Percentiles rank a stretch among this genome's conserved stretches.
Evolutionary conservation across 2,888 invertebrate genomes (phyloP).

Genomic region (Beris morrisii): DNA sequence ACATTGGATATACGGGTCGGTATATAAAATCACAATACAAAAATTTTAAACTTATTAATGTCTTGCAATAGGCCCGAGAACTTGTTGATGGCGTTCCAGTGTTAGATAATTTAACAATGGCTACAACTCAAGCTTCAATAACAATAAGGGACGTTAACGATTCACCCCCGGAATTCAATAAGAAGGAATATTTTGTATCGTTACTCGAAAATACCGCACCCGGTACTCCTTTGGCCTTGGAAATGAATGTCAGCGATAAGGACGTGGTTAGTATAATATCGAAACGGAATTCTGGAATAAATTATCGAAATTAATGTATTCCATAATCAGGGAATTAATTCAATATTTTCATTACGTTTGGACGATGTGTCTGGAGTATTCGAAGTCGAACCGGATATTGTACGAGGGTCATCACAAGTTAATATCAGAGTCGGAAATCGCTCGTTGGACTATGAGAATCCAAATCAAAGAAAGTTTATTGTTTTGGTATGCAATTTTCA

Average conservation of each 20-base stretch:
- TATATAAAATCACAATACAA: neutral
- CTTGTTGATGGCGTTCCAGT: slow-evolving; percentile 71
- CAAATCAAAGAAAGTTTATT: slow-evolving; percentile 88
- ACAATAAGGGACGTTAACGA: slow-evolving; percentile 89
- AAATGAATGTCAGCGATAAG: slow-evolving; percentile 83
- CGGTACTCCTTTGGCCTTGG: slow-evolving; percentile 79
- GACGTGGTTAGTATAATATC: slow-evolving; percentile 68
- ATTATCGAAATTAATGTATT: slow-evolving; percentile 41
- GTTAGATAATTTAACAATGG: slow-evolving; percentile 68
- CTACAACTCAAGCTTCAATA: slow-evolving; percentile 74
- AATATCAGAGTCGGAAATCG: slow-evolving; percentile 79
- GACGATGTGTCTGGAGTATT: slow-evolving; percentile 82
- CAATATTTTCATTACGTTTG: slow-evolving; percentile 76
- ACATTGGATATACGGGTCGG: slow-evolving; percentile 70
- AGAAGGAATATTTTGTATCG: slow-evolving; percentile 76
- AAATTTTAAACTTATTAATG: neutral
- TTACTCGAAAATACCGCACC: slow-evolving; percentile 81
- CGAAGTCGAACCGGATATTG: slow-evolving; percentile 78
- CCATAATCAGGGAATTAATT: slow-evolving; percentile 71
- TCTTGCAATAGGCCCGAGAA: slow-evolving; percentile 69
- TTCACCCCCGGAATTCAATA: slow-evolving; percentile 82
- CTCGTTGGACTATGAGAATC: slow-evolving; percentile 85
- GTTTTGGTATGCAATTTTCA: slow-evolving; percentile 63
- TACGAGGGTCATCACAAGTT: slow-evolving; percentile 78
- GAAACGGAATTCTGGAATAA: slow-evolving; percentile 9